Evolutionary conservation across 2,113 vertebrate species (phyloP), one percentile per base, ranked within the genome.

Genomic region (Pollachius pollachius): DNA sequence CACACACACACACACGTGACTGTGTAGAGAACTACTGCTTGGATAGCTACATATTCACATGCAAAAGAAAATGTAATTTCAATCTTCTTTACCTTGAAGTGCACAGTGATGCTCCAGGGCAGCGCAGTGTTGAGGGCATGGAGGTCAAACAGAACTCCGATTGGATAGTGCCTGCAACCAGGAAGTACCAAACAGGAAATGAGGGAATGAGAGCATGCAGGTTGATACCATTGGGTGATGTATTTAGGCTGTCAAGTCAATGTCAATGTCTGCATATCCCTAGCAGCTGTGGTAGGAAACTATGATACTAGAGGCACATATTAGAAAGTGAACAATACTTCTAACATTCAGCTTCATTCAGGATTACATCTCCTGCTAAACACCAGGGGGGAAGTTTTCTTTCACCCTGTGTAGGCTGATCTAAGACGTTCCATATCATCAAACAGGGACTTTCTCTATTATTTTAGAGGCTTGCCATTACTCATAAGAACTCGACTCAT

Each of bases 31-130:
- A 17, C n/a, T 16, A 16, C n/a, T 17, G 54, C 15, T 57, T 57
- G 16, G 15, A 57, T 6, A 57, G n/a, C 9, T 13, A 48, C 2
- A 57, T 16, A 8, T 16, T 16, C 13, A 57, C 54, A 57, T 16
- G 15, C 54, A 57, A n/a, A 57, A 16, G 13, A 16, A 57, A 16
- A 34, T 4, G 30, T 7, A 0, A 34, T 34, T 34, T 34, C 30
- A 6, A 52, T 8, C 12, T 21, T 37, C 56, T n/a, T 71, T 92
- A 99, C 97, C 95, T 98, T 99, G 92, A 99, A 99, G 90, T 97
- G 96, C 81, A 99, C 96, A 77, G 93, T 95, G 91, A 99, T 95
- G 85, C 85, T 96, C 97, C 97, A 99, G 70, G 97, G 97, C 82
- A 99, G 93, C 67, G 96, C 91, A 30, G 94, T 94, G 91, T 94